Conservation (phyloP, 2,797 vertebrate species). For the Neosilurus hyrtlii region DNA sequence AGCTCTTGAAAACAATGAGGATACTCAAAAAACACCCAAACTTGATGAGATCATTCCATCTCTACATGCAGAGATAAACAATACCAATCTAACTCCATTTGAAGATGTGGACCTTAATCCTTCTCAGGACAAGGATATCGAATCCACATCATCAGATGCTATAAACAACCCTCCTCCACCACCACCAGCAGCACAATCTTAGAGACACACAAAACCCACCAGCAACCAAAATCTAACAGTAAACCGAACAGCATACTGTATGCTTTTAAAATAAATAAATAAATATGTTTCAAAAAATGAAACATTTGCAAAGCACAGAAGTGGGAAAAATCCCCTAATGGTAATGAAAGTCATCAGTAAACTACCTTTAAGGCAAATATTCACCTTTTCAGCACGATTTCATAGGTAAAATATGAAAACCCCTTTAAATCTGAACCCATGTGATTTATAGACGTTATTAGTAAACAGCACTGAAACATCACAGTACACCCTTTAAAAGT, state of each 20-base stretch:
- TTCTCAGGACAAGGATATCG: slow-evolving; percentile 11
- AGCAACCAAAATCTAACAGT: not conserved
- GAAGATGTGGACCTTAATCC: slow-evolving; percentile 49
- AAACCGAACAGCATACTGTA: not conserved
- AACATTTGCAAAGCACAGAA: not conserved
- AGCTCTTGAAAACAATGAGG: not conserved
- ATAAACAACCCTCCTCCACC: slow-evolving; percentile 28
- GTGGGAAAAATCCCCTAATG: not conserved
- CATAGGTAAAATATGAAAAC: not conserved
- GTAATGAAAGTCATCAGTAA: not conserved
- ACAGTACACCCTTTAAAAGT: not conserved
- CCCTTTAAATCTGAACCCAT: not conserved
- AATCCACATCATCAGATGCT: slow-evolving; percentile 2
- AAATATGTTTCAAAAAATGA: not conserved
- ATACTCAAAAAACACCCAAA: slow-evolving; percentile 26
- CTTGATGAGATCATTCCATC: slow-evolving; percentile 5
- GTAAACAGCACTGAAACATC: not conserved
- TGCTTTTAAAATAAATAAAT: not conserved
- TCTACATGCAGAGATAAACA: not conserved
- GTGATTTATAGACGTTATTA: not conserved
- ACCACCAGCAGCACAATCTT: slow-evolving; percentile 35
- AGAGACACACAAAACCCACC: slow-evolving; percentile 26
- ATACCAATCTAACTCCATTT: slow-evolving; percentile 5
- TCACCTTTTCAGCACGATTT: not conserved
- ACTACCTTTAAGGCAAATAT: not conserved